Percentiles rank a stretch among this genome's conserved stretches.
Evolutionary conservation across 1,140 invertebrate species (phyloP).

Genomic region (Phenacoccus solenopsis): DNA sequence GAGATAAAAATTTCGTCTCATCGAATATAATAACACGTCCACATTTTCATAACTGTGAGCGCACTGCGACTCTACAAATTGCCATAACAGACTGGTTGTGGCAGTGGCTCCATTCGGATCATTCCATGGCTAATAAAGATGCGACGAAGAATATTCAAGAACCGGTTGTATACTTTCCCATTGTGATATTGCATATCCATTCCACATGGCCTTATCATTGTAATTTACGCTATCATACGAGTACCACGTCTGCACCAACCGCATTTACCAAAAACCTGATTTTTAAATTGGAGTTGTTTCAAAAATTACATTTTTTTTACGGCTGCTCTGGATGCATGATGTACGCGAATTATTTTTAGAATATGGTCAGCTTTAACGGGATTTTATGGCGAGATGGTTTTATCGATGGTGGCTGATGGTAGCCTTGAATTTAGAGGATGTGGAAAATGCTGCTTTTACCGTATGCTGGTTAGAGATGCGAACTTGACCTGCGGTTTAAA

Average conservation of each 20-base stretch:
- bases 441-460: background rate
- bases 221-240: background rate
- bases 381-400: background rate
- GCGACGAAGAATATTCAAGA: background rate
- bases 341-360: no score
- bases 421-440: background rate
- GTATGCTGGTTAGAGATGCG: no score
- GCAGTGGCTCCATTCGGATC: background rate
- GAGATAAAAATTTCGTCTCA: background rate
- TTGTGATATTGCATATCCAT: constrained; percentile 2
- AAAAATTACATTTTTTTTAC: background rate
- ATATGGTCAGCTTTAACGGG: background rate
- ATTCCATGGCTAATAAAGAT: constrained; percentile 2
- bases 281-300: background rate
- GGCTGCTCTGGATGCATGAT: no score
- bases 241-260: no score
- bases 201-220: constrained; percentile 1
- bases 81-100: constrained; percentile 1
- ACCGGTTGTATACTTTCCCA: constrained; percentile 1
- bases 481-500: no score
- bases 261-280: background rate
- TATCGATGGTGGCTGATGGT: no score
- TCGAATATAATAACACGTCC: background rate
- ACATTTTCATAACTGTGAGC: constrained; percentile 1
- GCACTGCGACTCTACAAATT: background rate